phyloP scores from a whole-genome alignment of 2,113 vertebrate species.

The Orientallactaga bullata region DNA sequence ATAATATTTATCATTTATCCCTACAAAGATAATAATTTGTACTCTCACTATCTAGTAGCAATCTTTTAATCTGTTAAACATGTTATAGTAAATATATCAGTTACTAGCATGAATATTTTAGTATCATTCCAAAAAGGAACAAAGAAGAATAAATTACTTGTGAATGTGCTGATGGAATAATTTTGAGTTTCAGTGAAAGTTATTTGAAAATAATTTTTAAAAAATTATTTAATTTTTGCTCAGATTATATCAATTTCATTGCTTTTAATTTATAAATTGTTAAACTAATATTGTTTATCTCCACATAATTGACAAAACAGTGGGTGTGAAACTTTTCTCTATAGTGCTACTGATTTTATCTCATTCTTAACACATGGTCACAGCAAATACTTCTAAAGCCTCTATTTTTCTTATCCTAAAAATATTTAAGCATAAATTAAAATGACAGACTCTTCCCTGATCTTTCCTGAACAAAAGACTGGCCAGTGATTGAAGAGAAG shows the following conservation, averaged over 20 bases:
- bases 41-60: background rate
- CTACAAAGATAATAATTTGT: constrained; percentile 43
- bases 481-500: background rate
- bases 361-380: background rate
- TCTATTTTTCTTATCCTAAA: background rate
- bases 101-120: background rate
- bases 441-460: background rate
- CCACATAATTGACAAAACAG: background rate
- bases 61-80: constrained; percentile 28
- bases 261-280: background rate
- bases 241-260: constrained; percentile 10
- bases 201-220: constrained; percentile 8
- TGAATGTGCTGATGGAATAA: constrained; percentile 13
- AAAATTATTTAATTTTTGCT: constrained; percentile 24
- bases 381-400: background rate
- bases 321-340: background rate
- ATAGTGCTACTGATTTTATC: background rate
- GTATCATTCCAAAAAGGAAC: background rate
- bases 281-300: background rate
- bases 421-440: background rate
- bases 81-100: constrained; percentile 22
- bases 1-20: constrained; percentile 14
- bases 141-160: constrained; percentile 48
- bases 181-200: constrained; percentile 51
- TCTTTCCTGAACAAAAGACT: background rate